Conservation (phyloP, 2,797 vertebrate genomes). For the Rhincodon typus region DNA sequence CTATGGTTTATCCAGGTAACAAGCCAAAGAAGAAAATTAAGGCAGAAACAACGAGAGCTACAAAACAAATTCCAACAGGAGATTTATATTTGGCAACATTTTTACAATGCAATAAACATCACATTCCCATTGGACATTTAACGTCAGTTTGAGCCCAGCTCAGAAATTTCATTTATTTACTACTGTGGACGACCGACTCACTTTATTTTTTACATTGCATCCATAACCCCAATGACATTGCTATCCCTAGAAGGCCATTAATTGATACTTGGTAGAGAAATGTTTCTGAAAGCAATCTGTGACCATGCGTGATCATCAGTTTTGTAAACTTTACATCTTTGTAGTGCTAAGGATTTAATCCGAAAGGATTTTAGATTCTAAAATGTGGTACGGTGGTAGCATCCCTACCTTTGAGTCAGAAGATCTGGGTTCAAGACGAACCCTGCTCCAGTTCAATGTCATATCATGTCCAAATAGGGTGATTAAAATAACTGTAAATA, state of each 20-base stretch:
- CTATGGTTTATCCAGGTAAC: not conserved
- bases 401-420: too few species aligned
- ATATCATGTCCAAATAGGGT: too few species aligned
- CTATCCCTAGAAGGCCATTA: not conserved
- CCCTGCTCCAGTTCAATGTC: too few species aligned
- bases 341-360: not conserved
- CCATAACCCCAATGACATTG: not conserved
- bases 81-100: not conserved
- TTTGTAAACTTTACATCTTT: not conserved
- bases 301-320: not conserved
- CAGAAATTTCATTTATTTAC: not conserved
- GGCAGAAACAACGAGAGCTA: too few species aligned
- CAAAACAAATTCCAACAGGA: not conserved
- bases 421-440: too few species aligned
- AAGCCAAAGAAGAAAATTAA: not conserved
- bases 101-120: not conserved
- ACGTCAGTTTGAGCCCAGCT: not conserved
- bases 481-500: not conserved
- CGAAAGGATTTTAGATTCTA: too few species aligned
- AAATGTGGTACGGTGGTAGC: too few species aligned
- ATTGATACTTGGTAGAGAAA: not conserved
- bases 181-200: not conserved
- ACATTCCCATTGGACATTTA: not conserved
- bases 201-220: too few species aligned
- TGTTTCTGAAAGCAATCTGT: not conserved